These are phyloP conservation scores for Uropetala carovei DNA, from an alignment of 2,888 invertebrate genomes.

Conservation along the genomic window DNA sequence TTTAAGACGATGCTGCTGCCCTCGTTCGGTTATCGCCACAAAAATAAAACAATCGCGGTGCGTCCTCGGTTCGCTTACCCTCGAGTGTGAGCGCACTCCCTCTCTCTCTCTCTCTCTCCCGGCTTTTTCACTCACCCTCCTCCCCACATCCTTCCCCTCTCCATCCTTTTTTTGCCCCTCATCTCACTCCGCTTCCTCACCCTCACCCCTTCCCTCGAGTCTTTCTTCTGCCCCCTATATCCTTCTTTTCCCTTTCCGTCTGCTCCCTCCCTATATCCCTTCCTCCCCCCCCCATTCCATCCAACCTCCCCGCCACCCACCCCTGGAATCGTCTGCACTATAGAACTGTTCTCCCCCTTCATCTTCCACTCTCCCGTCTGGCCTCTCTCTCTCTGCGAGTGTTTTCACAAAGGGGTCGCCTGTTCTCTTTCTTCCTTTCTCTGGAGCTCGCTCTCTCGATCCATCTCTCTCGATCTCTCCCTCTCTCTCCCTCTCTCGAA, in stretches of 20 bases:
- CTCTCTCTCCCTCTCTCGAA: too few species aligned
- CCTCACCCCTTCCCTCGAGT: neutral
- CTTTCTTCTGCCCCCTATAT: neutral
- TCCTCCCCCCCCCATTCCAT: neutral
- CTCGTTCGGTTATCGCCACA: neutral
- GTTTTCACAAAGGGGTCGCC: conserved; percentile 44
- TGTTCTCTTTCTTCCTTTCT: conserved; percentile 33
- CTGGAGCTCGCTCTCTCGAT: neutral
- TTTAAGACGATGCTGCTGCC: neutral
- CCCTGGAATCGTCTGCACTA: conserved; percentile 21
- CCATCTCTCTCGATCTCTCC: too few species aligned
- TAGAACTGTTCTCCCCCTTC: neutral
- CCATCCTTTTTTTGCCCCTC: neutral
- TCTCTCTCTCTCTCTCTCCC: neutral
- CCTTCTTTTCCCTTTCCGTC: too few species aligned
- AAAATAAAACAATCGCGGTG: conserved; percentile 27
- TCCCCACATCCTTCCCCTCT: neutral
- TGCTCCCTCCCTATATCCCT: neutral
- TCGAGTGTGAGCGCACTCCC: neutral
- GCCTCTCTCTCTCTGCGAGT: neutral
- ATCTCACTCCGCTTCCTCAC: neutral
- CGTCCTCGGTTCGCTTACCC: conserved; percentile 45
- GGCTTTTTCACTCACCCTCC: neutral
- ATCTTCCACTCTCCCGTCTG: neutral
- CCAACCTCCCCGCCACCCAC: neutral